Evolutionary conservation across 2,113 vertebrate species (phyloP).

Genomic region (Barnardius zonarius): DNA sequence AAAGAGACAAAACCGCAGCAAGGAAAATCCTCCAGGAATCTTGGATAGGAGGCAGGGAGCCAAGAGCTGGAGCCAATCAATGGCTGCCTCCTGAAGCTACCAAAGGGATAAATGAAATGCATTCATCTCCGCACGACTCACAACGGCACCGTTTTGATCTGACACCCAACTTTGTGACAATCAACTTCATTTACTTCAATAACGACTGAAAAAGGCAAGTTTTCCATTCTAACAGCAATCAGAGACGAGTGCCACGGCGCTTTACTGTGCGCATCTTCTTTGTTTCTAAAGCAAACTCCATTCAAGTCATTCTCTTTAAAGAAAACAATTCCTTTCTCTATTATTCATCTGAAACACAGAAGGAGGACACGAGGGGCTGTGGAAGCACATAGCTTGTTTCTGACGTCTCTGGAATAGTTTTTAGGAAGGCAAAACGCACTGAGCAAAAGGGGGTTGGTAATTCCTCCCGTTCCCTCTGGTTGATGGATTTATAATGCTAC

Average conservation of each 20-base stretch:
- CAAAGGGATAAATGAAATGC: conserved; percentile 70
- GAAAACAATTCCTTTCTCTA: conserved; percentile 68
- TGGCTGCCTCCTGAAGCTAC: neutral
- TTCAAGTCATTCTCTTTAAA: conserved; percentile 67
- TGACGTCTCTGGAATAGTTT: conserved; percentile 38
- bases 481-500: neutral
- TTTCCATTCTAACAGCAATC: conserved; percentile 17
- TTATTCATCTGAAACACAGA: conserved; percentile 66
- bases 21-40: neutral
- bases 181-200: conserved; percentile 74
- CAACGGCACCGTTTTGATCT: conserved; percentile 34
- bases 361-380: conserved; percentile 60
- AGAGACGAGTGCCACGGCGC: neutral
- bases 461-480: neutral
- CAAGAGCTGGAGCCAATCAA: neutral
- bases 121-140: conserved; percentile 66
- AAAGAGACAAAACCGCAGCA: neutral
- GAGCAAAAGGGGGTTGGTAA: conserved; percentile 32
- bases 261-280: neutral
- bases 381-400: conserved; percentile 55
- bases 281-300: conserved; percentile 54
- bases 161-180: conserved; percentile 60
- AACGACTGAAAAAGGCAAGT: conserved; percentile 67
- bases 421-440: conserved; percentile 57
- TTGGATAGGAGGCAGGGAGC: neutral